These are phyloP conservation scores for Epirrhoe alternata DNA, from an alignment of 2,888 invertebrate species.

Conservation along the genomic window DNA sequence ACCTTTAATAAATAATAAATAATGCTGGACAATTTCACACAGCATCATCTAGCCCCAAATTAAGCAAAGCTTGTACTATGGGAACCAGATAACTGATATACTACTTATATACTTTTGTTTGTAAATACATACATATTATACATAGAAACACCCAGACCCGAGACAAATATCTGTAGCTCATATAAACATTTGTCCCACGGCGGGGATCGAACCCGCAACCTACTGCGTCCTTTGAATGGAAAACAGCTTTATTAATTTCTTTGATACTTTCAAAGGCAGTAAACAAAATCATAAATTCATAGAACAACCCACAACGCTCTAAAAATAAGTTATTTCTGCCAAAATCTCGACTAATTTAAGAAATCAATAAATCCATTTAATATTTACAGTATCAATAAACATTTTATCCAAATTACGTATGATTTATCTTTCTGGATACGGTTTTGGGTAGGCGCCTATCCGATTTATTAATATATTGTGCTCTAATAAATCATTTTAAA, in stretches of 20 bases:
- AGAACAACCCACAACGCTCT: not conserved
- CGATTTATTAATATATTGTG: conserved; percentile 22
- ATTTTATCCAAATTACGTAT: conserved; percentile 12
- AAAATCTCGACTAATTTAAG: conserved; percentile 1
- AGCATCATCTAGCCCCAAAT: too few relatives aligned
- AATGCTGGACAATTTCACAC: too few relatives aligned
- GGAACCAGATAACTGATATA: too few relatives aligned
- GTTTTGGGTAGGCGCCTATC: conserved; percentile 39
- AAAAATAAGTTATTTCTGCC: not conserved
- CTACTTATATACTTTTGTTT: too few relatives aligned
- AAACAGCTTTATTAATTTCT: not conserved
- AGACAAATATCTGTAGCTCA: too few relatives aligned
- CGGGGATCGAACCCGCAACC: too few relatives aligned
- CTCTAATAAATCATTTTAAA: conserved; percentile 54
- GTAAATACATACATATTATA: too few relatives aligned
- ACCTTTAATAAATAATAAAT: too few relatives aligned
- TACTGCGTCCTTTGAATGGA: too few relatives aligned
- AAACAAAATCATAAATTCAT: not conserved
- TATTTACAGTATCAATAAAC: conserved; percentile 8
- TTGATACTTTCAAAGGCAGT: not conserved
- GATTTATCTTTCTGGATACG: conserved; percentile 28
- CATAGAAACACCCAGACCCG: too few relatives aligned
- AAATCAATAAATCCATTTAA: conserved; percentile 4
- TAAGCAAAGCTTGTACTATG: too few relatives aligned
- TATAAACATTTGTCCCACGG: too few relatives aligned